Percentiles rank a stretch among this genome's conserved stretches.
Evolutionary conservation across 2,888 invertebrate genomes (phyloP).

Genomic region (Pachliopta kotzebuea): DNA sequence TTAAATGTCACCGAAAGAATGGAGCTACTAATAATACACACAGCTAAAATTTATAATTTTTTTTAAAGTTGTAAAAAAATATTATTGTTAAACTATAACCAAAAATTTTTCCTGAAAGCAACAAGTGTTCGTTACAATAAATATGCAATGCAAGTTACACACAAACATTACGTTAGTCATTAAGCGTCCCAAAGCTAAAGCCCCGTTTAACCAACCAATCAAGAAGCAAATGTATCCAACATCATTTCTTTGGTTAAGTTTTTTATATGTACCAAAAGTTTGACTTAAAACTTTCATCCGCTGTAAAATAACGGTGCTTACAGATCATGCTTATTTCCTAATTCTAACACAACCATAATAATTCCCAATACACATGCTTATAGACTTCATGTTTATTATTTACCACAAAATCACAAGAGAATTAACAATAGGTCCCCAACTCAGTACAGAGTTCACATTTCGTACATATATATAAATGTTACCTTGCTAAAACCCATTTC

Average conservation of each 20-base stretch:
- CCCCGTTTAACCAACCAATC: conserved; percentile 3
- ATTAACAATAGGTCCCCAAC: background rate
- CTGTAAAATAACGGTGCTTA: conserved; percentile 1
- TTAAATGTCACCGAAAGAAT: too few species aligned
- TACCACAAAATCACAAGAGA: background rate
- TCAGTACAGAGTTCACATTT: background rate
- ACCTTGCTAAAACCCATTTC: conserved; percentile 81
- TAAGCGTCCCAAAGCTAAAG: conserved; percentile 30
- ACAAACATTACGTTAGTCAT: conserved; percentile 54
- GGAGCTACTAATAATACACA: too few species aligned
- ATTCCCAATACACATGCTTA: background rate
- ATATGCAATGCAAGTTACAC: conserved; percentile 50
- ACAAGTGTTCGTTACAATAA: conserved; percentile 41
- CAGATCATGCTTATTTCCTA: conserved; percentile 15
- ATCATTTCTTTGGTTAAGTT: background rate
- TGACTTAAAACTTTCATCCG: conserved; percentile 8
- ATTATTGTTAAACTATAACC: too few species aligned
- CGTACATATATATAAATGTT: conserved; percentile 34
- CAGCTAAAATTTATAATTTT: too few species aligned
- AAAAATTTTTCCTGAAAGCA: conserved; percentile 34
- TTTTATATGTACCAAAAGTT: background rate
- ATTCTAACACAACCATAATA: background rate
- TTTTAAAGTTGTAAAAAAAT: too few species aligned
- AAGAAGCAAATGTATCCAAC: background rate
- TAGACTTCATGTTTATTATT: background rate